These are phyloP conservation scores for Catostomus latipinnis DNA, from an alignment of 2,797 vertebrate species.

Conservation along the genomic window DNA sequence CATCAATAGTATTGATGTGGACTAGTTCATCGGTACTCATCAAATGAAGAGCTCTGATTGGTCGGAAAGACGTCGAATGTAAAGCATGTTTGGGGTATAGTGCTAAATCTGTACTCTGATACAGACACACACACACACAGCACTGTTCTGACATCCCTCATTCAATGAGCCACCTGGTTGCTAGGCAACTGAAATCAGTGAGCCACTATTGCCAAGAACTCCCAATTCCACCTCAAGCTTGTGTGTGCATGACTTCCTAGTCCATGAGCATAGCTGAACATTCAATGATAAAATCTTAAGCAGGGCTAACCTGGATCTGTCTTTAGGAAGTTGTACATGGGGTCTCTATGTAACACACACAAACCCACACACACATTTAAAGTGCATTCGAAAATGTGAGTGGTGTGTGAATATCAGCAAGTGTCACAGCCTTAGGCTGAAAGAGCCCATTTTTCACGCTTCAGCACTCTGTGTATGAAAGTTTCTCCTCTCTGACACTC, in stretches of 20 bases:
- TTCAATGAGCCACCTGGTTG: slow-evolving; percentile 57
- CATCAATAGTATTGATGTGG: slow-evolving; percentile 4
- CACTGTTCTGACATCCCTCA: slow-evolving; percentile 43
- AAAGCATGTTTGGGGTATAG: neutral
- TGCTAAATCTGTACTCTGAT: neutral
- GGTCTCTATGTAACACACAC: neutral
- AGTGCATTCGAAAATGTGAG: neutral
- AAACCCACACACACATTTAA: neutral
- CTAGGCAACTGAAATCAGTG: slow-evolving; percentile 53
- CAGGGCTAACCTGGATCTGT: neutral
- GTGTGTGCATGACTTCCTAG: slow-evolving; percentile 13
- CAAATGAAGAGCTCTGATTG: slow-evolving; percentile 8
- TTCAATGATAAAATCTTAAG: slow-evolving; percentile 1
- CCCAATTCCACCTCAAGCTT: slow-evolving; percentile 7
- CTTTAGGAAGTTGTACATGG: neutral
- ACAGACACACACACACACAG: slow-evolving; percentile 8
- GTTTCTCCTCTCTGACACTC: neutral
- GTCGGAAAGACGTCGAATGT: neutral
- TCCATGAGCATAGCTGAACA: neutral
- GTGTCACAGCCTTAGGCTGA: slow-evolving; percentile 12
- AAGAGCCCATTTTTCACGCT: neutral
- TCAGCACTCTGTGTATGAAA: neutral
- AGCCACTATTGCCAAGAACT: slow-evolving; percentile 37
- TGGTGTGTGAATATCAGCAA: slow-evolving; percentile 2
- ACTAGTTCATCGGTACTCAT: slow-evolving; percentile 1